phyloP scores from a whole-genome alignment of 2,888 invertebrate genomes.

The Amiota communis region DNA sequence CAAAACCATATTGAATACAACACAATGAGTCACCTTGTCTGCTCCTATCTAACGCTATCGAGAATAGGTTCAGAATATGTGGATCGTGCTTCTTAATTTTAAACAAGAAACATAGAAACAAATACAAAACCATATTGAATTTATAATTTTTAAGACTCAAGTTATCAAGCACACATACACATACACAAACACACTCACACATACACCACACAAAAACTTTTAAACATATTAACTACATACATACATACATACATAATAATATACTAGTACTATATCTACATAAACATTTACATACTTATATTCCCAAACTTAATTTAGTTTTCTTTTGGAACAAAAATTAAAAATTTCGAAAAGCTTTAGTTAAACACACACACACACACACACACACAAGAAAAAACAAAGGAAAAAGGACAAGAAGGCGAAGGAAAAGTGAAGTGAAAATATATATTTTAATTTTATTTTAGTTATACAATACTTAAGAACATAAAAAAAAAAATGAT shows the following conservation, averaged over 20 bases:
- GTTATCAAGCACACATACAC: slow-evolving; percentile 3
- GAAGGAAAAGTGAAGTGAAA: neutral
- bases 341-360: slow-evolving; percentile 47
- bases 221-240: slow-evolving; percentile 31
- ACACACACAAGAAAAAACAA: neutral
- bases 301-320: slow-evolving; percentile 15
- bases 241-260: slow-evolving; percentile 30
- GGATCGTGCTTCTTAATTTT: no score
- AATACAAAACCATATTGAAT: slow-evolving; percentile 5
- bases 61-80: no score
- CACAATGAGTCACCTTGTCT: no score
- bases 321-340: slow-evolving; percentile 30
- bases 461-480: neutral
- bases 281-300: no score
- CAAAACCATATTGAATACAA: no score
- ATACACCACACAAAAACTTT: neutral
- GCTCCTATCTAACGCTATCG: no score
- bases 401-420: neutral
- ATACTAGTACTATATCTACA: neutral
- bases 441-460: neutral
- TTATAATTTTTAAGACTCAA: neutral
- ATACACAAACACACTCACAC: slow-evolving; percentile 3
- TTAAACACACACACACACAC: slow-evolving; percentile 18
- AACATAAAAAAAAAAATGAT: neutral
- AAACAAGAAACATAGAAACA: neutral